Conservation (phyloP, 1,140 invertebrate species). For the Anastrepha obliqua region DNA sequence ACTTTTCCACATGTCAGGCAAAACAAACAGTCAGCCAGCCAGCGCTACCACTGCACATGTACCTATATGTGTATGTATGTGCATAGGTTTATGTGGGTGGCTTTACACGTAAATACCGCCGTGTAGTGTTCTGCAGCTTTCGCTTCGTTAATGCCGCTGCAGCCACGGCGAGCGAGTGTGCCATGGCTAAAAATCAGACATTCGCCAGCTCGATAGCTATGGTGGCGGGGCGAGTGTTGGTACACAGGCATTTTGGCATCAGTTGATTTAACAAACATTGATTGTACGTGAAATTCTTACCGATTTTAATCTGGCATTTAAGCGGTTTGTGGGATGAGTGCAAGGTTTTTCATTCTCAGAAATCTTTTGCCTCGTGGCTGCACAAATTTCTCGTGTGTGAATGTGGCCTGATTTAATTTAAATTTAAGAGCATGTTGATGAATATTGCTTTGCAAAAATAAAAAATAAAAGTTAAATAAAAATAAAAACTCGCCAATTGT, state of each 20-base stretch:
- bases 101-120: constrained; percentile 12
- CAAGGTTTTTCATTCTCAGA: neutral
- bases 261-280: constrained; percentile 51
- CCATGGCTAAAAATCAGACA: neutral
- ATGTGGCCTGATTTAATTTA: neutral
- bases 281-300: constrained; percentile 46
- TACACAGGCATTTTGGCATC: constrained; percentile 41
- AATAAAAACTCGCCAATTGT: neutral
- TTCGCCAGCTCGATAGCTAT: neutral
- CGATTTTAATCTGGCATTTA: constrained; percentile 25
- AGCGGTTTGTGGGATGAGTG: neutral
- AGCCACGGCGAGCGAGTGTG: neutral
- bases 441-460: neutral
- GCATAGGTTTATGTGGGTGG: neutral
- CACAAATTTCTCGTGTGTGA: neutral
- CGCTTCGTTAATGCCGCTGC: neutral
- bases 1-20: constrained; percentile 65
- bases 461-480: neutral
- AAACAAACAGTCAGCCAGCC: neutral
- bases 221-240: neutral
- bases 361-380: neutral
- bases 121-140: neutral
- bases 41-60: neutral
- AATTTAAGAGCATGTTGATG: neutral
- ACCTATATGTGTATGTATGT: neutral